Evolutionary conservation across 2,888 invertebrate genomes (phyloP).

Genomic region (Heteromyza rotundicornis): DNA sequence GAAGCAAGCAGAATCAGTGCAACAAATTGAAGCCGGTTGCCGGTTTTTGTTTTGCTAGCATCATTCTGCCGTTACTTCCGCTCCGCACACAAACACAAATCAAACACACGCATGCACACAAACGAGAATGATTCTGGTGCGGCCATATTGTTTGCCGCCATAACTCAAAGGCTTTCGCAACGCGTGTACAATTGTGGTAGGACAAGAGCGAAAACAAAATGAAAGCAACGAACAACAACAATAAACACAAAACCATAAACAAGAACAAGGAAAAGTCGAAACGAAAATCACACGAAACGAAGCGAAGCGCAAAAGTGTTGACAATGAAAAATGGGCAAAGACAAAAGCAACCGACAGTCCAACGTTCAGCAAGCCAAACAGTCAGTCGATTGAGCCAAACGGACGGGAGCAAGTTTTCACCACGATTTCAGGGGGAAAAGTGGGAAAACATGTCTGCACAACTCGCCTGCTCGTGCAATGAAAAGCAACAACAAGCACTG

Average conservation of each 20-base stretch:
- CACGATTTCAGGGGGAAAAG: no score
- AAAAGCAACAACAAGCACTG: neutral
- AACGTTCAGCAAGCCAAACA: no score
- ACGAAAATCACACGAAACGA: neutral
- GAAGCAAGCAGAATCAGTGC: no score
- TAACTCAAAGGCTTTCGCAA: neutral
- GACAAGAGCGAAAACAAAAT: neutral
- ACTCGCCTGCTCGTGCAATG: neutral
- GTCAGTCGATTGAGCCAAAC: no score
- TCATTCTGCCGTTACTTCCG: neutral
- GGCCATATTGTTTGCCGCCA: neutral
- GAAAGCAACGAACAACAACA: conserved; percentile 11
- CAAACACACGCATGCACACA: no score
- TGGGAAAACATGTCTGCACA: no score
- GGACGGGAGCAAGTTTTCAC: no score
- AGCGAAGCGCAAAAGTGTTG: neutral
- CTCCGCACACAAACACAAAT: no score
- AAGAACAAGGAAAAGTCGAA: neutral
- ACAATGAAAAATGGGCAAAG: conserved; percentile 4
- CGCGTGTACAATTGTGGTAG: neutral
- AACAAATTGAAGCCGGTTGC: no score
- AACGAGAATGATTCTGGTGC: no score
- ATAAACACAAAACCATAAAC: neutral
- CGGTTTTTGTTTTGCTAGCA: neutral
- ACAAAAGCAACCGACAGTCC: neutral